These are phyloP conservation scores for Synanthedon vespiformis DNA, from an alignment of 2,888 invertebrate genomes.

Conservation along the genomic window DNA sequence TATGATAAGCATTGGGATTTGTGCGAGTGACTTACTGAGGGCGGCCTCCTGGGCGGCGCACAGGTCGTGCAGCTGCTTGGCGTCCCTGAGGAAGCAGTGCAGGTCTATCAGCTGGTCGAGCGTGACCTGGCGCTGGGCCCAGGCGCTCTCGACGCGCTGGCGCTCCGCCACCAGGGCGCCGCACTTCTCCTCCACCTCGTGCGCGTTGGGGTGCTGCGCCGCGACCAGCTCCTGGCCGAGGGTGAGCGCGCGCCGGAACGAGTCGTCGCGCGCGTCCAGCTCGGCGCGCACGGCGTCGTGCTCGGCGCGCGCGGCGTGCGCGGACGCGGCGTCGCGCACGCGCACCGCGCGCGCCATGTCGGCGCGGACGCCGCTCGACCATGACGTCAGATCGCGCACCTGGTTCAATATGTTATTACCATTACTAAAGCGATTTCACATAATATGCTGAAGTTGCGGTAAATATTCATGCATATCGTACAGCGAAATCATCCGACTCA, in stretches of 20 bases:
- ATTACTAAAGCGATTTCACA: too few species aligned
- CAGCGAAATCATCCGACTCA: too few species aligned
- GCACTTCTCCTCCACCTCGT: slow-evolving; percentile 83
- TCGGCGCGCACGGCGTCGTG: slow-evolving; percentile 51
- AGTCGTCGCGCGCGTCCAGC: slow-evolving; percentile 86
- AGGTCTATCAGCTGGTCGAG: slow-evolving; percentile 92
- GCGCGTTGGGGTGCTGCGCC: slow-evolving; percentile 53
- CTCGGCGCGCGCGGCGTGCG: slow-evolving; percentile 83
- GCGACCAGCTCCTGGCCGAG: slow-evolving; percentile 86
- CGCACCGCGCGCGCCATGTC: slow-evolving; percentile 84
- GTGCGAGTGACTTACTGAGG: slow-evolving; percentile 60
- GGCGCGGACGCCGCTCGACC: slow-evolving; percentile 84
- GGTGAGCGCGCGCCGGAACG: slow-evolving; percentile 78
- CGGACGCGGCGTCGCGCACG: slow-evolving; percentile 83
- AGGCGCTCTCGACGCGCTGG: slow-evolving; percentile 82
- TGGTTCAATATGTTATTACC: too few species aligned
- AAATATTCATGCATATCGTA: too few species aligned
- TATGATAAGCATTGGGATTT: too few species aligned
- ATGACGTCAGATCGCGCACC: slow-evolving; percentile 89
- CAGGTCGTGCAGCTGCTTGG: slow-evolving; percentile 89
- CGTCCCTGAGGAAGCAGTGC: slow-evolving; percentile 94
- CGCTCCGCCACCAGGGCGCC: slow-evolving; percentile 82
- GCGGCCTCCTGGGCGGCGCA: slow-evolving; percentile 90
- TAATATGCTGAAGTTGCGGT: too few species aligned
- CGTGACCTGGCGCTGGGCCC: slow-evolving; percentile 90